A percentile compares a stretch with the other conserved stretches of the same genome.
These are phyloP conservation scores for Rousettus madagascariensis DNA, from an alignment of 2,797 vertebrate genomes.

Conservation along the genomic window DNA sequence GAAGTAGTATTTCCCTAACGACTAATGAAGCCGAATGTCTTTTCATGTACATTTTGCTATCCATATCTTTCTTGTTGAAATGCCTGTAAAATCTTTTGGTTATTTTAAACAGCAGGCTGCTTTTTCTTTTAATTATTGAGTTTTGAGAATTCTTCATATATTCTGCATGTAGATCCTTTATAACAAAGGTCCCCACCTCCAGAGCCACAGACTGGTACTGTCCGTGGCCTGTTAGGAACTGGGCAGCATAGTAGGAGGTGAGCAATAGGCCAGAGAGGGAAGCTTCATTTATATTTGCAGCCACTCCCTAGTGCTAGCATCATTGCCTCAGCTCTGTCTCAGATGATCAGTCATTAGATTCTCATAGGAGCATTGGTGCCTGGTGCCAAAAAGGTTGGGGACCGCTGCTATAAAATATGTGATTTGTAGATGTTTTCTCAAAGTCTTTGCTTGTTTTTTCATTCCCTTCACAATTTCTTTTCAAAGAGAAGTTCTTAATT, in stretches of 20 bases:
- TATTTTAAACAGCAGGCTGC: background rate
- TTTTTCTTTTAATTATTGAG: background rate
- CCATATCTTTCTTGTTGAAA: background rate
- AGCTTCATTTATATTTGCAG: too few relatives aligned
- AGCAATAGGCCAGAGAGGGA: too few relatives aligned
- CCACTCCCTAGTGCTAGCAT: too few relatives aligned
- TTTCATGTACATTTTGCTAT: background rate
- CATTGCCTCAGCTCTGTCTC: too few relatives aligned
- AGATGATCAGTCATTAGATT: too few relatives aligned
- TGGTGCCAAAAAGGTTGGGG: too few relatives aligned
- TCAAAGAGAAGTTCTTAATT: slow-evolving; percentile 6
- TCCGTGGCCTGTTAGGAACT: too few relatives aligned
- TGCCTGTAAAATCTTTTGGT: background rate
- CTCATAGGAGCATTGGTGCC: too few relatives aligned
- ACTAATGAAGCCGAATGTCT: background rate
- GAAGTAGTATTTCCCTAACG: background rate
- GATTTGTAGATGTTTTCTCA: background rate
- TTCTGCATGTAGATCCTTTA: background rate
- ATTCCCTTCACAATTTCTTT: background rate
- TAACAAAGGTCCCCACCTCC: too few relatives aligned
- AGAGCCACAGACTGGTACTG: too few relatives aligned
- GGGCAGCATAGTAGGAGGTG: too few relatives aligned
- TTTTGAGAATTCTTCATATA: background rate
- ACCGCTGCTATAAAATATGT: background rate
- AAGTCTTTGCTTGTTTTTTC: background rate